A percentile compares a stretch with the other conserved stretches of the same genome.
These are phyloP conservation scores for Ranitomeya variabilis DNA, from an alignment of 2,113 vertebrate genomes.

Conservation along the genomic window DNA sequence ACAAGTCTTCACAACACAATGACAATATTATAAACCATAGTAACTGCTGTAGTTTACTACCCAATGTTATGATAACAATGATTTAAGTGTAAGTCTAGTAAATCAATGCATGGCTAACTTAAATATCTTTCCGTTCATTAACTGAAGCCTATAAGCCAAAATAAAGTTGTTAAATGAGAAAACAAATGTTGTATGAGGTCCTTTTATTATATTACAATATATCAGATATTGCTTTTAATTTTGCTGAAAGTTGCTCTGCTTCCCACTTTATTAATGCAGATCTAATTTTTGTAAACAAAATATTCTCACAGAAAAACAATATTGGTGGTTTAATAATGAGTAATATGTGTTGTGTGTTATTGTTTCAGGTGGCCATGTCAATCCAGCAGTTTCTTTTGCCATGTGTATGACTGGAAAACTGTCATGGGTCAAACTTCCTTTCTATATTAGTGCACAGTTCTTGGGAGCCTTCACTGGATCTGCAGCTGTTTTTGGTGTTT, in stretches of 20 bases:
- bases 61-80: background rate
- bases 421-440: constrained; percentile 85
- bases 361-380: constrained; percentile 88
- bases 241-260: background rate
- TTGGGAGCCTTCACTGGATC: constrained; percentile 88
- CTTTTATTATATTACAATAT: too few relatives aligned
- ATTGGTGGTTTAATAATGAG: background rate
- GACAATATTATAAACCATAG: too few relatives aligned
- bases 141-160: background rate
- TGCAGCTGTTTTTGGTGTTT: constrained; percentile 83
- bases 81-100: background rate
- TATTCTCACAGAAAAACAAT: background rate
- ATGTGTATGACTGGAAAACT: constrained; percentile 89
- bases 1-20: background rate
- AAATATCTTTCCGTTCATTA: background rate
- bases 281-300: background rate
- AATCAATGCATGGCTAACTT: background rate
- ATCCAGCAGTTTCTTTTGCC: constrained; percentile 93
- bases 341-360: constrained; percentile 8
- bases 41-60: background rate
- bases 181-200: too few relatives aligned
- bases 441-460: constrained; percentile 87
- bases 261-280: background rate
- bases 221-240: background rate
- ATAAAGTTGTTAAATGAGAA: background rate